Evolutionary conservation across 2,888 invertebrate genomes (phyloP).

Genomic region (Bombylius major): DNA sequence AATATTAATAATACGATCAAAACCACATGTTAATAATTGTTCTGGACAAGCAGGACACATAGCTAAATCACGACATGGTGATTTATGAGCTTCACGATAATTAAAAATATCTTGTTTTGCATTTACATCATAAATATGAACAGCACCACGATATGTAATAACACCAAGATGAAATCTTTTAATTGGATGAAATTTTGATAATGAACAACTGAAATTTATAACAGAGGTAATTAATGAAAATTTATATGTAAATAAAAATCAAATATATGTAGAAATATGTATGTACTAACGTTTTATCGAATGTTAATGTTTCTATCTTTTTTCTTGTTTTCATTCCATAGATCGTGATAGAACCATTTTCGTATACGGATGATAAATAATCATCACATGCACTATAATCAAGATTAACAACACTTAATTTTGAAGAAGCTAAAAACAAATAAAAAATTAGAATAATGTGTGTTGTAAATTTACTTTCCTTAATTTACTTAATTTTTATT

Average conservation of each 20-base stretch:
- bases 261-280: too few relatives aligned
- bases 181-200: conserved; percentile 32
- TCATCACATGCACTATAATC: conserved; percentile 34
- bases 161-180: conserved; percentile 30
- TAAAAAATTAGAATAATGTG: neutral
- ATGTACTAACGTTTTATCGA: conserved; percentile 25
- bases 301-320: conserved; percentile 26
- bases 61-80: conserved; percentile 32
- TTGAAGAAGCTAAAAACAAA: conserved; percentile 20
- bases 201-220: conserved; percentile 24
- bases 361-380: conserved; percentile 31
- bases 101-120: conserved; percentile 26
- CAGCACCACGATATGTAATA: conserved; percentile 29
- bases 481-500: neutral
- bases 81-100: conserved; percentile 25
- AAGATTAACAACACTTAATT: conserved; percentile 27
- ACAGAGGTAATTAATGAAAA: neutral
- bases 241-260: neutral
- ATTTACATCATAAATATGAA: conserved; percentile 29
- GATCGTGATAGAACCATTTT: conserved; percentile 29
- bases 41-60: conserved; percentile 27
- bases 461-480: neutral
- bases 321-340: conserved; percentile 30
- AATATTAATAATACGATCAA: conserved; percentile 32
- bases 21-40: conserved; percentile 31